Percentiles rank a stretch among this genome's conserved stretches.
Conservation (phyloP, 2,888 invertebrate species). For the Crocallis elinguaria region DNA sequence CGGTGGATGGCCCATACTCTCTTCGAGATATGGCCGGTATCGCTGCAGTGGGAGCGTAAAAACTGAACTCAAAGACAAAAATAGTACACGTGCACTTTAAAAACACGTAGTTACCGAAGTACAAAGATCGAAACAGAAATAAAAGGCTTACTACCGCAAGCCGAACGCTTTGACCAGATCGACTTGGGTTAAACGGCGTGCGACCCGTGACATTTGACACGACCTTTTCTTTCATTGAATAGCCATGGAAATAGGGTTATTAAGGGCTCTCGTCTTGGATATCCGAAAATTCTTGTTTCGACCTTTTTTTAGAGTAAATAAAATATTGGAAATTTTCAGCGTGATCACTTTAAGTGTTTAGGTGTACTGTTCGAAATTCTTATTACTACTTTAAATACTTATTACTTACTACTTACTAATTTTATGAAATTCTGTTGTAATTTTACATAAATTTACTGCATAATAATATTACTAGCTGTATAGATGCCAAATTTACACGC, state of each 20-base stretch:
- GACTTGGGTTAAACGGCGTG: constrained; percentile 29
- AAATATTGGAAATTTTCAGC: constrained; percentile 1
- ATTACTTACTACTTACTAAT: too few species aligned
- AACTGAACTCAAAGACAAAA: not conserved
- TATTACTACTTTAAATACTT: too few species aligned
- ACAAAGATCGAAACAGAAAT: constrained; percentile 18
- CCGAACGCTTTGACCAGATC: constrained; percentile 16
- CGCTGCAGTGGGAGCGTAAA: too few species aligned
- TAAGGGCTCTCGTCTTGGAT: constrained; percentile 11
- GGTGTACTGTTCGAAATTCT: too few species aligned
- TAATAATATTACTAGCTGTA: too few species aligned
- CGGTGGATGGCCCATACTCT: too few species aligned
- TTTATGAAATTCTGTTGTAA: too few species aligned
- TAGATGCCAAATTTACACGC: too few species aligned
- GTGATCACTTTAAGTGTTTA: not conserved
- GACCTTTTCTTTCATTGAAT: constrained; percentile 35
- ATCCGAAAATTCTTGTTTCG: constrained; percentile 6
- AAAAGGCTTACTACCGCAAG: constrained; percentile 21
- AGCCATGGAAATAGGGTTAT: constrained; percentile 16
- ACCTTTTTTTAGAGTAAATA: constrained; percentile 11
- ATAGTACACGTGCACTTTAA: not conserved
- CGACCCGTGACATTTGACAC: constrained; percentile 33
- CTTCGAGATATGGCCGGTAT: too few species aligned
- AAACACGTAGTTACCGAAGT: not conserved
- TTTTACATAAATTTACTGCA: too few species aligned